These are phyloP conservation scores for Lerema accius DNA, from an alignment of 1,140 invertebrate species.

Conservation along the genomic window DNA sequence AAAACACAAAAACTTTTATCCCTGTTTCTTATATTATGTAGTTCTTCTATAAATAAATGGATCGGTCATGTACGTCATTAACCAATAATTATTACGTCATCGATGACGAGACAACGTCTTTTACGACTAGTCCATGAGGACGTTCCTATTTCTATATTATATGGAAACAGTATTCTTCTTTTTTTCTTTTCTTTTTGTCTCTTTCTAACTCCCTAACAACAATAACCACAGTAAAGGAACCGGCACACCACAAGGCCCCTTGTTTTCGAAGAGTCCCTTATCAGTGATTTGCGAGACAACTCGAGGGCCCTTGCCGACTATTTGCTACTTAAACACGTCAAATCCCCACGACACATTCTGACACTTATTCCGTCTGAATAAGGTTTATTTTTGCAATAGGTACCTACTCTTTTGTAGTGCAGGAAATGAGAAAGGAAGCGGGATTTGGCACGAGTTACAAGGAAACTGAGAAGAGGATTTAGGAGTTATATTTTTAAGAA, in stretches of 20 bases:
- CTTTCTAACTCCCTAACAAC: not conserved
- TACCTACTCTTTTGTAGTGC: not conserved
- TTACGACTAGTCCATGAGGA: too few species aligned
- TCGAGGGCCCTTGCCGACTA: constrained; percentile 5
- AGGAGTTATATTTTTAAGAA: not conserved
- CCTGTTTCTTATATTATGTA: too few species aligned
- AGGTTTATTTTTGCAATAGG: not conserved
- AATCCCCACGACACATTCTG: not conserved
- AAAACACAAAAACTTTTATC: too few species aligned
- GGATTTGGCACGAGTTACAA: constrained; percentile 17
- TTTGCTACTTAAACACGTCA: constrained; percentile 26
- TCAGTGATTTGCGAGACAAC: constrained; percentile 23
- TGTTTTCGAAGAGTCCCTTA: constrained; percentile 7
- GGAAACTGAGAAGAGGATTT: not conserved
- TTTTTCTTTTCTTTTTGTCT: too few species aligned
- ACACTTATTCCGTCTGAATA: not conserved
- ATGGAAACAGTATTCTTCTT: too few species aligned
- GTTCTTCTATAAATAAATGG: too few species aligned
- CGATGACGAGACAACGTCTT: too few species aligned
- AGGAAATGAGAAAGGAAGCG: constrained; percentile 12
- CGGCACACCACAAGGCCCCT: constrained; percentile 6
- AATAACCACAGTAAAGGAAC: constrained; percentile 3
- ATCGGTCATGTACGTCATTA: too few species aligned
- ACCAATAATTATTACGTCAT: too few species aligned
- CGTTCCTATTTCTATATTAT: too few species aligned